Evolutionary conservation across 2,113 vertebrate species (phyloP), one percentile per base, ranked within the genome.

Genomic region (Emberiza fucata): DNA sequence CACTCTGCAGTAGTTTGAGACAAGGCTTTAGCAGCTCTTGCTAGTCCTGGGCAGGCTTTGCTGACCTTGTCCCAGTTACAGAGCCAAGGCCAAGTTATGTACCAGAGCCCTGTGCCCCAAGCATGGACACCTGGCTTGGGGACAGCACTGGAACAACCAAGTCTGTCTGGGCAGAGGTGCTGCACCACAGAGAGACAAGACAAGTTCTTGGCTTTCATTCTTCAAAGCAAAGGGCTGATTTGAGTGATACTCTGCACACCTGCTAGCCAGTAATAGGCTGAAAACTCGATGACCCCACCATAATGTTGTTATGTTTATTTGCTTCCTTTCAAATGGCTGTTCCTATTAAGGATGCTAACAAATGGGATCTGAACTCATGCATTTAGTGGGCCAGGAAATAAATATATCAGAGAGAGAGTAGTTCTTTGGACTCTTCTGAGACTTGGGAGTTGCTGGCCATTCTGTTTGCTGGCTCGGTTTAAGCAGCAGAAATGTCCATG

Each of bases 301-400:
- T 93, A 96, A 97, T 4, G 5, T 48, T 11, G 17, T 96, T 92
- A 96, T 68, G 40, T 83, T 95, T 85, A 86, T 95, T 96, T 95
- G 56, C 93, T 96, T 96, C 95, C 95, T 94, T 93, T 60, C 70
- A 90, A 88, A 93, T 70, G 92, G 63, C 56, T 3, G 12, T 50
- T 78, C 37, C 84, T 78, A 24, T 0, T 48, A 79, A 91, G 88
- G 68, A 68, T 82, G 60, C 79, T 93, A 88, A 83, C 92, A 96
- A 96, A 93, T 92, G 92, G 68, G 71, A 80, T 44, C 44, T 93
- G 76, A 81, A 86, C n/a, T 86, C 68, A 10, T 83, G 64, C 88
- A 81, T 93, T 95, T 95, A 94, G 85, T 68, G 86, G 87, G 64
- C 75, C 50, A 83, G 92, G 90, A 95, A 94, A 95, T 85, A 81